Evolutionary conservation across 1,140 invertebrate genomes (phyloP).

Genomic region (Centruroides vittatus): DNA sequence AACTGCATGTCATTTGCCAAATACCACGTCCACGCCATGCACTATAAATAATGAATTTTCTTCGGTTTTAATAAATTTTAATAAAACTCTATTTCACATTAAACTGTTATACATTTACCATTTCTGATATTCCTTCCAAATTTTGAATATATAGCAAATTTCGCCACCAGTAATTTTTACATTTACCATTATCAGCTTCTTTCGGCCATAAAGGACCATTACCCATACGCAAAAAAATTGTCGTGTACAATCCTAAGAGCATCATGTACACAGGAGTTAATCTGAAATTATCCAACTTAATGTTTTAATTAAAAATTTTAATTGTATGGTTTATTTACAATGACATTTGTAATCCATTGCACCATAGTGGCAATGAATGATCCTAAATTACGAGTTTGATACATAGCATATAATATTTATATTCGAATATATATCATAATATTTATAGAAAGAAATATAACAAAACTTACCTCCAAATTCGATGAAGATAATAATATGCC

Average conservation of each 20-base stretch:
- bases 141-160: slow-evolving; percentile 19
- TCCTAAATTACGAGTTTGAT: too few species aligned
- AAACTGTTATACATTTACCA: neutral
- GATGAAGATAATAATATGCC: too few species aligned
- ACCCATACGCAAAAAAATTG: neutral
- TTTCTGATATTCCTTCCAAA: neutral
- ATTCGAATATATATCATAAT: too few species aligned
- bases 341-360: too few species aligned
- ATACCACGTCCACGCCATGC: slow-evolving; percentile 38
- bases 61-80: neutral
- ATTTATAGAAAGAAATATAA: too few species aligned
- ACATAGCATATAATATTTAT: too few species aligned
- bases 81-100: too few species aligned
- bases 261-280: slow-evolving; percentile 2
- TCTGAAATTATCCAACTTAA: slow-evolving; percentile 6
- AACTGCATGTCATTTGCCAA: slow-evolving; percentile 30
- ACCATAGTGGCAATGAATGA: too few species aligned
- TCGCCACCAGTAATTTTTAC: slow-evolving; percentile 19
- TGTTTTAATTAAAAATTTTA: too few species aligned
- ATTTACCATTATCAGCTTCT: neutral
- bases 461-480: too few species aligned
- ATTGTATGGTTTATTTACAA: too few species aligned
- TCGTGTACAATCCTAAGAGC: neutral
- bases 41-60: slow-evolving; percentile 34
- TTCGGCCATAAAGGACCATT: slow-evolving; percentile 7